Base-by-base conservation (phyloP, 2,797 vertebrate genomes). In the Melanotaenia maccullochi region DNA sequence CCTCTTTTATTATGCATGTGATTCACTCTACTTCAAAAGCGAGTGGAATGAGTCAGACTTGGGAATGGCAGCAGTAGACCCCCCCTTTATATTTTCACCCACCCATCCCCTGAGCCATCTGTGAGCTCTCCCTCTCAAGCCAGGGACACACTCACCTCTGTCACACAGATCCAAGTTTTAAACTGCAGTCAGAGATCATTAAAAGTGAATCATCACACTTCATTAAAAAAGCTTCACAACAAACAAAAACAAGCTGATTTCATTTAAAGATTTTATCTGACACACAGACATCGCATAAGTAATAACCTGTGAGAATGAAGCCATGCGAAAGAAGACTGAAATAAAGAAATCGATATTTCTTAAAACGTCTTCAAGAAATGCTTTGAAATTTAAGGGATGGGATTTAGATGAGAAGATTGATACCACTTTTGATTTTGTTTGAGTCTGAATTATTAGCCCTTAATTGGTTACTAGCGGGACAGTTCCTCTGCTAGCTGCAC, bases 21-120 rank as follows among this genome's bases (percentile, higher is more conserved):
- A 85, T 82, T 89, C 84, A 82, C 76, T 83, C 72, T n/a, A 87
- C 76, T 83, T 86, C 75, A 80, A 84, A 87, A 84, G 78, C 69
- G 30, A 85, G 62, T 63, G 73, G 60, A 71, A 38, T 78, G 80
- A 87, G 71, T 89, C 77, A 85, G 85, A 83, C 58, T 67, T 25
- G 30, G 60, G 68, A 73, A 76, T 42, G 61, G 68, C 82, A 82
- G 73, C 63, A 76, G 63, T 60, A 73, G 71, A 68, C 16, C 0
- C 25, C 25, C 28, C 38, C 66, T 38, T 63, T 56, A 44, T 44
- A 44, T 51, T 24, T 25, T 52, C 22, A 12, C 38, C 24, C 73
- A 58, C 52, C 42, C 68, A 71, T 69, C 49, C 20, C 66, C 65
- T 32, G 13, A 56, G 71, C 81, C 82, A 89, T 88, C 80, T 89